Conservation (phyloP, 2,113 vertebrate genomes). For the Anhinga rufa region DNA sequence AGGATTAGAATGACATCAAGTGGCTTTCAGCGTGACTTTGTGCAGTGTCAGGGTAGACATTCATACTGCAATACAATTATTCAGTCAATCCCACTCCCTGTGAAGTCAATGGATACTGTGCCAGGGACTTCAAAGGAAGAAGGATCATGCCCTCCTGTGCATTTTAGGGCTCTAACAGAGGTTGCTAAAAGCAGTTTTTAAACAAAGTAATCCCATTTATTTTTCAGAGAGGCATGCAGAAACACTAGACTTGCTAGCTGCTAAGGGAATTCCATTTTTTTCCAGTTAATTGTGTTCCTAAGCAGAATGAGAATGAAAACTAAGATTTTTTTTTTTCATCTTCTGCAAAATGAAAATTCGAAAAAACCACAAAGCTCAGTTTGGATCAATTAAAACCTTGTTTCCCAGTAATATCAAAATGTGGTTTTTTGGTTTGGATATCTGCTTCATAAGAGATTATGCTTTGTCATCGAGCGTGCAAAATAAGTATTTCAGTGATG, state of each 20-base stretch:
- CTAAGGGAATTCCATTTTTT: slow-evolving; percentile 4
- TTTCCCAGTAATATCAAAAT: slow-evolving; percentile 15
- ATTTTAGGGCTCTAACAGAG: slow-evolving; percentile 33
- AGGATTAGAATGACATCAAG: slow-evolving; percentile 42
- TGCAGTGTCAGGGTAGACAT: slow-evolving; percentile 38
- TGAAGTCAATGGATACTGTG: slow-evolving; percentile 51
- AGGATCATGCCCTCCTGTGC: slow-evolving; percentile 54
- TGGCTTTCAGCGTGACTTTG: slow-evolving; percentile 36
- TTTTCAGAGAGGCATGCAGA: slow-evolving; percentile 23
- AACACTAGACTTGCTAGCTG: slow-evolving; percentile 25
- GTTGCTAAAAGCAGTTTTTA: slow-evolving; percentile 57
- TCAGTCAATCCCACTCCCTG: slow-evolving; percentile 40
- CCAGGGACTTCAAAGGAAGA: slow-evolving; percentile 56
- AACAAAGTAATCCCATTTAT: slow-evolving; percentile 58
- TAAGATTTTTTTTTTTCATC: background rate
- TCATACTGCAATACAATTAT: slow-evolving; percentile 34
- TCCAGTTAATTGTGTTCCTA: slow-evolving; percentile 4
- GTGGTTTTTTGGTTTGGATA: background rate
- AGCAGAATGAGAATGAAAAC: background rate
- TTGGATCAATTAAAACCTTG: slow-evolving; percentile 14
- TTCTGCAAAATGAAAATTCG: background rate
- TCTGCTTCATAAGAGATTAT: slow-evolving; percentile 6
- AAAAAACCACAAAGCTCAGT: background rate
- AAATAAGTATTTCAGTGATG: background rate
- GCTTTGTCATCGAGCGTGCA: background rate